phyloP scores from a whole-genome alignment of 2,888 invertebrate genomes.

The Drepanosiphum platanoidis region DNA sequence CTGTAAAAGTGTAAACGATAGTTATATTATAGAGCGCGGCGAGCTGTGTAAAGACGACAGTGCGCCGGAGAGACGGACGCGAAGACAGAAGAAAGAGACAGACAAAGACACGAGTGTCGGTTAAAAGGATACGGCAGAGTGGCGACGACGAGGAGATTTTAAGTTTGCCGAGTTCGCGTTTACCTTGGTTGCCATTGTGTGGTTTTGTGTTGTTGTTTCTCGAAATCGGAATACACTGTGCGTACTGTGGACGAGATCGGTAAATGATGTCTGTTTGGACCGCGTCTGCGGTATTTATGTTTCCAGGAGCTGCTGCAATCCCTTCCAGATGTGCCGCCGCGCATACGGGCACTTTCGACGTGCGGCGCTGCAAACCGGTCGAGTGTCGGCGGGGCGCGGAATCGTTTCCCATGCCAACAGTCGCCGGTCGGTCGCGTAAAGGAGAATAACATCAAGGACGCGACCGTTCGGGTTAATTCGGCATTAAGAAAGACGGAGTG shows the following conservation, averaged over 20 bases:
- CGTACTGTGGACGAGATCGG: not conserved
- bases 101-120: not conserved
- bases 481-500: not conserved
- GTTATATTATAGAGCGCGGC: not conserved
- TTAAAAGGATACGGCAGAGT: too few relatives aligned
- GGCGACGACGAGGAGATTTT: too few relatives aligned
- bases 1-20: not conserved
- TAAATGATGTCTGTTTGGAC: not conserved
- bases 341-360: not conserved
- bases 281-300: constrained; percentile 15
- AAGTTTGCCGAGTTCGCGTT: not conserved
- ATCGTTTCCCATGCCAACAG: not conserved
- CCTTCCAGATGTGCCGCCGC: not conserved
- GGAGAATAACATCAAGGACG: constrained; percentile 33
- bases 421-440: not conserved
- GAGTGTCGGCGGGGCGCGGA: not conserved
- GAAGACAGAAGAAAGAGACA: not conserved
- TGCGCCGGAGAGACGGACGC: not conserved
- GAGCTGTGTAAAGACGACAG: too few relatives aligned
- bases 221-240: not conserved
- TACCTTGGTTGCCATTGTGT: constrained; percentile 46
- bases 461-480: constrained; percentile 25
- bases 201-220: not conserved
- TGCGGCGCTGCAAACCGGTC: constrained; percentile 30
- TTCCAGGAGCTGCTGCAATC: not conserved